Percentiles rank a stretch among this genome's conserved stretches.
phyloP scores from a whole-genome alignment of 2,888 invertebrate genomes.

The Standfussiana lucernea region DNA sequence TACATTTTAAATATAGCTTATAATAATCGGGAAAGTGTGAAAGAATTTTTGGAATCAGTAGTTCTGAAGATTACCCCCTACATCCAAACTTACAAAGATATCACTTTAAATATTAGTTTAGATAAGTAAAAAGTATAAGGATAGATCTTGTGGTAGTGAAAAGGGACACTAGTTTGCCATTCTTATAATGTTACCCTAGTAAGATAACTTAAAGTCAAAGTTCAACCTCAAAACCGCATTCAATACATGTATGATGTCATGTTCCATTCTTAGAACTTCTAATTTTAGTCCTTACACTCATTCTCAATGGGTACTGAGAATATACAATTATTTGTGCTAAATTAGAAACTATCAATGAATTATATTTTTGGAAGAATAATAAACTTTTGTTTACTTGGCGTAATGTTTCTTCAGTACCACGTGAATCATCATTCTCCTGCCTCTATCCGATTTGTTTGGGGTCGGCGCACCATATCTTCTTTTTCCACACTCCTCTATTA shows the following conservation, averaged over 20 bases:
- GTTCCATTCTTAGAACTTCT: slow-evolving; percentile 36
- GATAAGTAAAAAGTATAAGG: too few relatives aligned
- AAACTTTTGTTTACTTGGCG: slow-evolving; percentile 15
- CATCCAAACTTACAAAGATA: too few relatives aligned
- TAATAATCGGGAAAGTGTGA: too few relatives aligned
- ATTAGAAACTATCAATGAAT: slow-evolving; percentile 23
- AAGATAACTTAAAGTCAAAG: slow-evolving; percentile 45
- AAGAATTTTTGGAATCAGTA: too few relatives aligned
- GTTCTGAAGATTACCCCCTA: too few relatives aligned
- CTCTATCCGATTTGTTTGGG: background rate
- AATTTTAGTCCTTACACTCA: slow-evolving; percentile 33
- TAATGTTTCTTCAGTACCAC: background rate
- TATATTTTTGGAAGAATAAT: slow-evolving; percentile 11
- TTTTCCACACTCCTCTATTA: background rate
- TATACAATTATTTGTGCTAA: slow-evolving; percentile 14
- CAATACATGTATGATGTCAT: slow-evolving; percentile 42
- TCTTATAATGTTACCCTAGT: background rate
- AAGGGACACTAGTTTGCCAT: background rate
- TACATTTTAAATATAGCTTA: too few relatives aligned
- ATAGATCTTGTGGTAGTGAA: background rate
- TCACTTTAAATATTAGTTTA: too few relatives aligned
- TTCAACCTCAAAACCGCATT: slow-evolving; percentile 24
- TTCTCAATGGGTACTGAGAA: slow-evolving; percentile 20
- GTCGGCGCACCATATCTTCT: background rate
- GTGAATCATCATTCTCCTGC: background rate